Percentiles rank a stretch among this genome's conserved stretches.
Evolutionary conservation across 2,888 invertebrate genomes (phyloP).

Genomic region (Nomada flava): DNA sequence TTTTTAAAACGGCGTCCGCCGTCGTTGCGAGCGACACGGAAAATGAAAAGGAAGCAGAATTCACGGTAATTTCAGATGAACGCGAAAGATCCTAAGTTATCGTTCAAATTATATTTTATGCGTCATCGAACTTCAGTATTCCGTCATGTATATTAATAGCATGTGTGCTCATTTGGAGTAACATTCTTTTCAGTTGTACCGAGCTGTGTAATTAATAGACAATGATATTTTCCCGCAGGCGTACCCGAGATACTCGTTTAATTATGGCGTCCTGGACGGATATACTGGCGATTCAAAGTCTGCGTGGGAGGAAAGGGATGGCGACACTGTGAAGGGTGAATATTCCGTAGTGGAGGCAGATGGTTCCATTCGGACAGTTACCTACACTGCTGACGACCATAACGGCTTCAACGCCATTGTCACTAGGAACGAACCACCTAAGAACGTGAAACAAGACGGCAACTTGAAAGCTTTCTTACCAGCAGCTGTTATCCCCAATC

Average conservation of each 20-base stretch:
- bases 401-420: conserved; percentile 79
- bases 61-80: conserved; percentile 54
- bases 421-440: conserved; percentile 72
- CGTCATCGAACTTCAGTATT: no score
- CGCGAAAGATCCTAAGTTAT: no score
- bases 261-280: conserved; percentile 79
- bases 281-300: conserved; percentile 79
- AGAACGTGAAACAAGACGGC: conserved; percentile 38
- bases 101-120: not conserved
- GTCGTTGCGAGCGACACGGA: conserved; percentile 68
- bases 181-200: no score
- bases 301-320: conserved; percentile 80
- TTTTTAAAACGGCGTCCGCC: conserved; percentile 73
- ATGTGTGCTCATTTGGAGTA: no score
- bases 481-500: conserved; percentile 16
- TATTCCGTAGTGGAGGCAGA: conserved; percentile 80
- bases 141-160: no score
- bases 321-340: conserved; percentile 78
- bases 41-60: conserved; percentile 59
- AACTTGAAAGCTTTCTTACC: conserved; percentile 62
- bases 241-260: conserved; percentile 78
- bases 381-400: conserved; percentile 78
- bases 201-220: no score
- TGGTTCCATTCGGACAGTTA: conserved; percentile 77
- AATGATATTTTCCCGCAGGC: conserved; percentile 55